Evolutionary conservation across 2,797 vertebrate species (phyloP).

Genomic region (Myiotriccus ornatus): DNA sequence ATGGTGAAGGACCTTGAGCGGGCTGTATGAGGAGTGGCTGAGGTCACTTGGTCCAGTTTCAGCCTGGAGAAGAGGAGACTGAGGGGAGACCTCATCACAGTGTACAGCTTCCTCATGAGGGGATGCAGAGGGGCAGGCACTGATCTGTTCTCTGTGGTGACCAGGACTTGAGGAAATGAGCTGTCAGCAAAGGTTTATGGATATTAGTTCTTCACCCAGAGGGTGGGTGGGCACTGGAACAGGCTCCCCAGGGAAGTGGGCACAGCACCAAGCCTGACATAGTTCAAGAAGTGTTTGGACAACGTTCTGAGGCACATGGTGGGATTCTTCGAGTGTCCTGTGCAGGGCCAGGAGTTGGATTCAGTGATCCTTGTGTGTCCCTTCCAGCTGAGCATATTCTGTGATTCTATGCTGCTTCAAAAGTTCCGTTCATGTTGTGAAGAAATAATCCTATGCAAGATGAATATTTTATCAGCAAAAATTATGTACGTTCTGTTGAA

Average conservation of each 20-base stretch:
- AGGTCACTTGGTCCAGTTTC: neutral
- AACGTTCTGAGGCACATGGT: neutral
- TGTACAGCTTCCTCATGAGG: neutral
- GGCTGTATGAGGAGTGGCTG: neutral
- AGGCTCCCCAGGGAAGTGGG: neutral
- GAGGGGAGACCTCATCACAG: neutral
- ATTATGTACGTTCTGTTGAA: neutral
- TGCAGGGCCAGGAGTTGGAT: neutral
- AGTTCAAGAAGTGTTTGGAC: neutral
- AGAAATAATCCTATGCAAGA: neutral
- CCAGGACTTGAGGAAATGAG: neutral
- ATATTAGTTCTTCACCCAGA: neutral
- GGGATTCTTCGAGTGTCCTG: neutral
- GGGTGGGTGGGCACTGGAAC: neutral
- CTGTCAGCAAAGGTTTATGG: neutral
- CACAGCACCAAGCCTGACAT: neutral
- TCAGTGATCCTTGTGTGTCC: fast-evolving
- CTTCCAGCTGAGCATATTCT: neutral
- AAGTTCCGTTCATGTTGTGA: neutral
- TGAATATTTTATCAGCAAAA: neutral
- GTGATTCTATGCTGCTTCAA: neutral
- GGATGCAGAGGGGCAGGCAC: neutral
- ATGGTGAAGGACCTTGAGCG: neutral
- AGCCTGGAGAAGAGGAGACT: neutral
- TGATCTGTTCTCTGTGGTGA: neutral